Conservation (phyloP, 1,140 invertebrate genomes). For the Drosophila melanogaster region DNA sequence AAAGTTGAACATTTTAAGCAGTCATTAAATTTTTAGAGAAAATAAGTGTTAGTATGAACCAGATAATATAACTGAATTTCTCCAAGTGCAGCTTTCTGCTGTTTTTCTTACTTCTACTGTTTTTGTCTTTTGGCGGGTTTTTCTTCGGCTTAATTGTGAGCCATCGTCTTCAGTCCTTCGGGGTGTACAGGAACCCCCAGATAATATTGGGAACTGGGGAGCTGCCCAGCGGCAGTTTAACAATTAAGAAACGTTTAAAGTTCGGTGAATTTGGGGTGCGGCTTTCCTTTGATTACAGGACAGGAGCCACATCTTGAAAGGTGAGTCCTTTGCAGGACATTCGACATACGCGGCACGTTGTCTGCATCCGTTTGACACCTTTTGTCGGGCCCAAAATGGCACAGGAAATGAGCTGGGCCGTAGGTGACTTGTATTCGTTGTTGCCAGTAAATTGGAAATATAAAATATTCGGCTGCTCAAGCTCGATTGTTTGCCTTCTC, state of each 20-base stretch:
- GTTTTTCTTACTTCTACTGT: slow-evolving; percentile 26
- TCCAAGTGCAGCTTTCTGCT: slow-evolving; percentile 26
- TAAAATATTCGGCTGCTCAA: slow-evolving; percentile 37
- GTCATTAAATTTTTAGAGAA: no score
- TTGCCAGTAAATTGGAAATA: slow-evolving; percentile 26
- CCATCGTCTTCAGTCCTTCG: slow-evolving; percentile 28
- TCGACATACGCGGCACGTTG: slow-evolving; percentile 76
- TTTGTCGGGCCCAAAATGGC: slow-evolving; percentile 67
- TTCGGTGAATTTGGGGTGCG: slow-evolving; percentile 51
- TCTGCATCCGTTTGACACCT: slow-evolving; percentile 79
- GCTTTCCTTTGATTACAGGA: slow-evolving; percentile 53
- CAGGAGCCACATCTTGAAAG: slow-evolving; percentile 7
- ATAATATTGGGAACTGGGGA: slow-evolving; percentile 9
- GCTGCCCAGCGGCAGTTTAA: slow-evolving; percentile 65
- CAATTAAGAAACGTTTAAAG: slow-evolving; percentile 82
- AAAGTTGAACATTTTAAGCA: no score
- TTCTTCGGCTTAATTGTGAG: slow-evolving; percentile 67
- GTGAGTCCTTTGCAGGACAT: slow-evolving; percentile 44
- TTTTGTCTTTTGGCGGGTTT: slow-evolving; percentile 35
- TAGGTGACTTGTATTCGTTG: slow-evolving; percentile 73
- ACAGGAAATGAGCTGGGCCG: slow-evolving; percentile 77
- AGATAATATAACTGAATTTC: background rate
- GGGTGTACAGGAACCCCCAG: background rate
- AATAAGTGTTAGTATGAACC: no score
- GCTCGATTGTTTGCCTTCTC: slow-evolving; percentile 26